Evolutionary conservation across 2,797 vertebrate genomes (phyloP).

Genomic region (Poeciliopsis paucimaculata): DNA sequence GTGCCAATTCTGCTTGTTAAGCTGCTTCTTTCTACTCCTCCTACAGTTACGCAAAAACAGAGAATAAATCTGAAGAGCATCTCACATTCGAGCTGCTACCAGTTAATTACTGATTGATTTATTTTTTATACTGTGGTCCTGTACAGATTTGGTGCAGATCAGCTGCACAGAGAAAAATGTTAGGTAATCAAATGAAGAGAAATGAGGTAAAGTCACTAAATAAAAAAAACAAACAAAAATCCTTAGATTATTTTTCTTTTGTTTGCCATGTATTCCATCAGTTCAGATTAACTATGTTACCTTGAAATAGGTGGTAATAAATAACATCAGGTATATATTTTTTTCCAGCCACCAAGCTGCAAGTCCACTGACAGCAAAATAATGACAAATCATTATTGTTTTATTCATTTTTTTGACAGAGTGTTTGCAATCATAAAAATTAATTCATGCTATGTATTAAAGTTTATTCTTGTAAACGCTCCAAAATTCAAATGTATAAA

Average conservation of each 20-base stretch:
- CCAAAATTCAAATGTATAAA: not conserved
- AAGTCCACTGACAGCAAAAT: not conserved
- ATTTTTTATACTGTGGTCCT: not conserved
- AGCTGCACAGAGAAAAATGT: not conserved
- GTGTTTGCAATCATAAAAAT: not conserved
- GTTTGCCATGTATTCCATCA: not conserved
- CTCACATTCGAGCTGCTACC: constrained; percentile 2
- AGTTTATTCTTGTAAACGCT: not conserved
- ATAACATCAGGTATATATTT: not conserved
- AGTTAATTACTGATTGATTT: constrained; percentile 7
- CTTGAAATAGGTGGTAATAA: not conserved
- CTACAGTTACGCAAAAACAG: constrained; percentile 32
- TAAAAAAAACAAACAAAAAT: not conserved
- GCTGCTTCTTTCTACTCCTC: constrained; percentile 47
- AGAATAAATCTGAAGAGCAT: constrained; percentile 21
- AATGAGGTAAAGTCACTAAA: not conserved
- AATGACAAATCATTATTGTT: not conserved
- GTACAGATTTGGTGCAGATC: not conserved
- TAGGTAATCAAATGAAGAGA: not conserved
- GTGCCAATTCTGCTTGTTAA: constrained; percentile 59
- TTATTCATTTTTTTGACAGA: not conserved
- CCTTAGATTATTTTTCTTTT: not conserved
- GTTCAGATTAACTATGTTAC: not conserved
- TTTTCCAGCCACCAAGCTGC: not conserved
- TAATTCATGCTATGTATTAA: not conserved